These are phyloP conservation scores for Drosophila yooni DNA, from an alignment of 2,888 invertebrate genomes.

Conservation along the genomic window DNA sequence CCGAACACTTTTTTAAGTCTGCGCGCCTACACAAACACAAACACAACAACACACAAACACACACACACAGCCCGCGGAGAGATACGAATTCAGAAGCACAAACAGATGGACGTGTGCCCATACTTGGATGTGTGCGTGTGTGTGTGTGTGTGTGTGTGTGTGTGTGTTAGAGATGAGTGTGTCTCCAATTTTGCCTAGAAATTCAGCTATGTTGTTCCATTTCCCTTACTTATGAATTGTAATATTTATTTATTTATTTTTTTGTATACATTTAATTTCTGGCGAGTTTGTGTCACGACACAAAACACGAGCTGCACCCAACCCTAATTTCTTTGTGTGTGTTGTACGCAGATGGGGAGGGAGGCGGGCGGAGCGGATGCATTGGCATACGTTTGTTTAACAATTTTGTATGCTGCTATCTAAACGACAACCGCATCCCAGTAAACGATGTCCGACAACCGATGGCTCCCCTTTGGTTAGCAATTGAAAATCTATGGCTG, in stretches of 20 bases:
- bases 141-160: background rate
- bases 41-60: background rate
- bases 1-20: slow-evolving; percentile 65
- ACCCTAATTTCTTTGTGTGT: background rate
- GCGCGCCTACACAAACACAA: slow-evolving; percentile 40
- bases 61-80: background rate
- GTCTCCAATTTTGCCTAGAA: background rate
- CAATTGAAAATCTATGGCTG: slow-evolving; percentile 48
- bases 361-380: background rate
- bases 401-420: slow-evolving; percentile 55
- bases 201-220: background rate
- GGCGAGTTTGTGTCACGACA: slow-evolving; percentile 8
- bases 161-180: slow-evolving; percentile 16
- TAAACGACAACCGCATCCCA: slow-evolving; percentile 40
- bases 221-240: background rate
- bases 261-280: background rate
- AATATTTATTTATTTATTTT: too few species aligned
- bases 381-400: slow-evolving; percentile 63
- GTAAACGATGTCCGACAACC: slow-evolving; percentile 30
- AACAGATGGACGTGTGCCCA: slow-evolving; percentile 2
- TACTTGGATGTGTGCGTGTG: slow-evolving; percentile 1
- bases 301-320: background rate
- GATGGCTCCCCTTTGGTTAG: slow-evolving; percentile 34
- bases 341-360: background rate
- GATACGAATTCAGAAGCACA: background rate